These are phyloP conservation scores for Pseudopleuronectes americanus DNA, from an alignment of 2,797 vertebrate species.

Conservation along the genomic window DNA sequence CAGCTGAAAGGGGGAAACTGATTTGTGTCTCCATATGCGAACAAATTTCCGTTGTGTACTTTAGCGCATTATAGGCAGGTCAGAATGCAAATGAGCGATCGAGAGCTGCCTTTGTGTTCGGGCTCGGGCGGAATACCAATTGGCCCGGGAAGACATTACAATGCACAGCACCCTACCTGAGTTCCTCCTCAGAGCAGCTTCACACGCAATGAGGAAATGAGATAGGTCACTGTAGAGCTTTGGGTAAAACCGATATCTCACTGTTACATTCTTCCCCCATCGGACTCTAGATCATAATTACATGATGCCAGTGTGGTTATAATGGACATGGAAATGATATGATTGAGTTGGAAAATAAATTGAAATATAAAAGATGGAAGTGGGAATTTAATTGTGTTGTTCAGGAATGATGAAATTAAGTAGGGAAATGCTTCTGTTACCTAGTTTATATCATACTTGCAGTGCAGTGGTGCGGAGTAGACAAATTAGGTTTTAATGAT, in stretches of 20 bases:
- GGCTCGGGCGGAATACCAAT: slow-evolving; percentile 63
- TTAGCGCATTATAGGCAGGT: slow-evolving; percentile 12
- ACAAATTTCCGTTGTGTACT: slow-evolving; percentile 27
- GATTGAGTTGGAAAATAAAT: slow-evolving; percentile 5
- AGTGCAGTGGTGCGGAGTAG: slow-evolving; percentile 22
- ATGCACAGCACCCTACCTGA: slow-evolving; percentile 44
- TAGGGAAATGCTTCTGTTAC: neutral
- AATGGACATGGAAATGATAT: neutral
- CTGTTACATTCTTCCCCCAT: slow-evolving; percentile 19
- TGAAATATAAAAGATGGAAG: neutral
- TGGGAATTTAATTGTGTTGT: neutral
- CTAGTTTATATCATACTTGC: slow-evolving; percentile 13
- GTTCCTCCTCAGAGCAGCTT: slow-evolving; percentile 44
- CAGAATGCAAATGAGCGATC: slow-evolving; percentile 45
- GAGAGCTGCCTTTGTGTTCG: slow-evolving; percentile 29
- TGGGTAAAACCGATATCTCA: slow-evolving; percentile 39
- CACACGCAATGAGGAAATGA: slow-evolving; percentile 49
- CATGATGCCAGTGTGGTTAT: slow-evolving; percentile 17
- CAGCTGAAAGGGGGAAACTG: slow-evolving; percentile 34
- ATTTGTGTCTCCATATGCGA: slow-evolving; percentile 22
- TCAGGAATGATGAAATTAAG: neutral
- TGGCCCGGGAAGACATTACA: slow-evolving; percentile 47
- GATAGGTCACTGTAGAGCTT: slow-evolving; percentile 46
- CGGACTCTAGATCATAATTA: slow-evolving; percentile 53
- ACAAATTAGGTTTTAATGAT: slow-evolving; percentile 42